phyloP scores from a whole-genome alignment of 2,797 vertebrate species.

The Capromys pilorides region DNA sequence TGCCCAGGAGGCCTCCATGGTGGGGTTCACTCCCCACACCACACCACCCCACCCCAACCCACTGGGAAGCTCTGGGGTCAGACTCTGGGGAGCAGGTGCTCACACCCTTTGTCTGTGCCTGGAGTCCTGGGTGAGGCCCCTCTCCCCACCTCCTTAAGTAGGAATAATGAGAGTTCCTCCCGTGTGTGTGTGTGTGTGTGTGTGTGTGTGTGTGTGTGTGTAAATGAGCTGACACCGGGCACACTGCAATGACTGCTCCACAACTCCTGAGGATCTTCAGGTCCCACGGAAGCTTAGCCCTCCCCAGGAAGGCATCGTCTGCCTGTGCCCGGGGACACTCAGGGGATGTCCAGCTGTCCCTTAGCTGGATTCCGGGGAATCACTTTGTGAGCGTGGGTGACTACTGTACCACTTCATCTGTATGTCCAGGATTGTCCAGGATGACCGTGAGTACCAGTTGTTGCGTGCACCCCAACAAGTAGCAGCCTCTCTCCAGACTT shows the following conservation, averaged over 20 bases:
- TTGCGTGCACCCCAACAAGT: constrained; percentile 29
- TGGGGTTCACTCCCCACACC: accelerated
- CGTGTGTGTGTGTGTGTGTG: too few relatives aligned
- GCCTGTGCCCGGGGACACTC: neutral
- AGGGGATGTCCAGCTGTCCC: neutral
- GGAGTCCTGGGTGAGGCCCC: neutral
- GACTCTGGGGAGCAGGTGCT: neutral
- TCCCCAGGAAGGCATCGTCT: neutral
- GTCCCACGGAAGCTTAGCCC: neutral
- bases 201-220: too few relatives aligned
- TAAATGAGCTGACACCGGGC: neutral
- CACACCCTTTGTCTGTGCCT: neutral
- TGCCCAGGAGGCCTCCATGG: neutral
- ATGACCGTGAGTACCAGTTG: neutral
- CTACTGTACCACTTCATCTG: neutral
- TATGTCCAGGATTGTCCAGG: neutral
- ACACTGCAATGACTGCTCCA: neutral
- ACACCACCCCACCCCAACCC: neutral
- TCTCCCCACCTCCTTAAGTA: neutral
- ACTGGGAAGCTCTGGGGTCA: neutral
- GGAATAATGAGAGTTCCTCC: neutral
- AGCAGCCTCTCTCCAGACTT: constrained; percentile 45
- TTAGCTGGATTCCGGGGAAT: neutral
- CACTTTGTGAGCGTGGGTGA: neutral
- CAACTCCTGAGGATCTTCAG: too few relatives aligned